Evolutionary conservation across 2,888 invertebrate genomes (phyloP).

Genomic region (Creontiades dilutus): DNA sequence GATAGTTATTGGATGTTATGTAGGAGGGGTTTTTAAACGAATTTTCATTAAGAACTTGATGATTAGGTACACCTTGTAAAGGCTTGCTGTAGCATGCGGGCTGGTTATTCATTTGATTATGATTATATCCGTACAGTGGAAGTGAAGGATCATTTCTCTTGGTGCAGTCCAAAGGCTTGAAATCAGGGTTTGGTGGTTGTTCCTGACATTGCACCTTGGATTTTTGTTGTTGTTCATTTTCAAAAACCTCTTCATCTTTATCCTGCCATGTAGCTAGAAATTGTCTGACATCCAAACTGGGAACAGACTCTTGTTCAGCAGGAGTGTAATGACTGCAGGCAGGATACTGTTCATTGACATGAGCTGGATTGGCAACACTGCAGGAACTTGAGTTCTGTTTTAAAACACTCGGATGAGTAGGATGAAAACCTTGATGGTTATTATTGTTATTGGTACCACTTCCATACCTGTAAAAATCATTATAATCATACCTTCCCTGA

Average conservation of each 20-base stretch:
- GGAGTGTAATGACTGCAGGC: conserved; percentile 54
- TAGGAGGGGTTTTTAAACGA: conserved; percentile 54
- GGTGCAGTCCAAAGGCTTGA: conserved; percentile 72
- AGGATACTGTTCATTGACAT: conserved; percentile 59
- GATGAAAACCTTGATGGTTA: conserved; percentile 65
- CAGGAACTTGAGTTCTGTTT: conserved; percentile 58
- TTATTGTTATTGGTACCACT: conserved; percentile 12
- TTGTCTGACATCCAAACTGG: conserved; percentile 70
- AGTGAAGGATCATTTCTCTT: conserved; percentile 65
- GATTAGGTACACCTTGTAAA: conserved; percentile 13
- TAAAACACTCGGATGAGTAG: conserved; percentile 15
- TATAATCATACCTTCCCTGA: conserved; percentile 67
- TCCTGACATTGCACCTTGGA: conserved; percentile 51
- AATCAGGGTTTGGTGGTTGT: conserved; percentile 58
- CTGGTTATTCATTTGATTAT: conserved; percentile 46
- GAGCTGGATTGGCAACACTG: conserved; percentile 31
- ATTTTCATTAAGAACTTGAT: conserved; percentile 36
- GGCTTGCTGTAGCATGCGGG: conserved; percentile 52
- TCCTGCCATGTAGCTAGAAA: conserved; percentile 74
- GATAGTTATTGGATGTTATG: neutral
- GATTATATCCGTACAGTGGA: conserved; percentile 62
- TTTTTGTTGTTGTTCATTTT: conserved; percentile 64
- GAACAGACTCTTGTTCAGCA: conserved; percentile 48
- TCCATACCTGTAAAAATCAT: conserved; percentile 59
- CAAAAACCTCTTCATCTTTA: conserved; percentile 72